Evolutionary conservation across 2,888 invertebrate species (phyloP).

Genomic region (Amitus sp.): DNA sequence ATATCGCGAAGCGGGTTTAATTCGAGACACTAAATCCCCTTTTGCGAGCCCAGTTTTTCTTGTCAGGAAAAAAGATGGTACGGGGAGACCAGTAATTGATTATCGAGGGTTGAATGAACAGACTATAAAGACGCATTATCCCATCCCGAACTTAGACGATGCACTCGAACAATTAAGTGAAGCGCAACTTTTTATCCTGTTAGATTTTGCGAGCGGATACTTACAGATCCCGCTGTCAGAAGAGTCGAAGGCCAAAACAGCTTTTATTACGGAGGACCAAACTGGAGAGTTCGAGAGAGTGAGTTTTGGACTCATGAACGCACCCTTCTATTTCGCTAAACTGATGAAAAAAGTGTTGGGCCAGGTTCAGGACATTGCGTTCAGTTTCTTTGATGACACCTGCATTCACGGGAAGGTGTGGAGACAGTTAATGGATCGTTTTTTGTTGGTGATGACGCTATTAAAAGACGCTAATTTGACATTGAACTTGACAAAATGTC

Average conservation of each 20-base stretch:
- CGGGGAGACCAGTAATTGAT: constrained; percentile 30
- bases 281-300: constrained; percentile 45
- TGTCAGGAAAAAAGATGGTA: constrained; percentile 32
- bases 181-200: constrained; percentile 20
- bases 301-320: constrained; percentile 49
- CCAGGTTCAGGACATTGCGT: constrained; percentile 24
- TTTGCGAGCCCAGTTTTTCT: constrained; percentile 23
- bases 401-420: constrained; percentile 39
- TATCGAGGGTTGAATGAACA: constrained; percentile 32
- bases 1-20: constrained; percentile 26
- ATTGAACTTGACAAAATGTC: neutral
- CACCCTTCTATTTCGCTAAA: constrained; percentile 45
- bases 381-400: constrained; percentile 49
- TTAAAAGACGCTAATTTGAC: constrained; percentile 23
- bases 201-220: constrained; percentile 24
- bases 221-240: constrained; percentile 16
- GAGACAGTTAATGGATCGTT: constrained; percentile 36
- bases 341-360: constrained; percentile 42
- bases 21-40: constrained; percentile 33
- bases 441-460: constrained; percentile 37
- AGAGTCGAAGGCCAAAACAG: constrained; percentile 12
- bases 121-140: constrained; percentile 20
- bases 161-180: constrained; percentile 27
- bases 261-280: constrained; percentile 48
- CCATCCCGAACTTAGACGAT: constrained; percentile 32